Evolutionary conservation across 2,888 invertebrate genomes (phyloP), one percentile per base, ranked within the genome.

Genomic region (Octonoba sinensis): DNA sequence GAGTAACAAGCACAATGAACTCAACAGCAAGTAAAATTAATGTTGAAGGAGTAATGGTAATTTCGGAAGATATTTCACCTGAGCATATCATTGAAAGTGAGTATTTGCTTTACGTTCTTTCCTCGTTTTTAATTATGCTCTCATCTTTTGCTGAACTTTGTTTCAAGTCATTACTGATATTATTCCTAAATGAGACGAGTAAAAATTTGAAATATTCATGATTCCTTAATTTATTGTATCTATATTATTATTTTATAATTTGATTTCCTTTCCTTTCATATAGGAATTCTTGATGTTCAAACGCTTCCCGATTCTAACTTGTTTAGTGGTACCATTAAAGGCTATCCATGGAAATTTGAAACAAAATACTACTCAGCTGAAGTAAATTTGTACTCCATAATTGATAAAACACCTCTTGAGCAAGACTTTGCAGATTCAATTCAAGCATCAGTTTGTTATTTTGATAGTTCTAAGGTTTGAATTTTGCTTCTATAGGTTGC

Each of bases 351-450:
- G 91, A 89, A 90, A 83, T 91, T 93, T 82, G 91, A 92, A 84
- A 93, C 92, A 54, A 94, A 93, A 88, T 94, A 94, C 88, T 94
- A 93, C 86, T 91, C 91, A 60, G 91, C 92, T 15, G 90, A 91
- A 86, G 90, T 93, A 47, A 88, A 91, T 84, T 86, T 93, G 22
- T 91, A 92, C 86, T 88, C 90, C 0, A 88, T 91, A 67, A 87
- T 90, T 86, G 86, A 88, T 85, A 88, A 91, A 83, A 89, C 89
- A 46, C 87, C 90, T 71, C 89, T 91, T 24, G 88, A 89, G 81
- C 88, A 90, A 84, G 87, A 85, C 85, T 83, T 85, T 44, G 24
- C 57, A 36, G 72, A 84, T 20, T 54, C 27, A 72, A 90, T 92
- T 6, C 91, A 93, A 87, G 93, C 92, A 22, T 86, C 93, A 62